Evolutionary conservation across 2,113 vertebrate genomes (phyloP).

Genomic region (Galbula dea): DNA sequence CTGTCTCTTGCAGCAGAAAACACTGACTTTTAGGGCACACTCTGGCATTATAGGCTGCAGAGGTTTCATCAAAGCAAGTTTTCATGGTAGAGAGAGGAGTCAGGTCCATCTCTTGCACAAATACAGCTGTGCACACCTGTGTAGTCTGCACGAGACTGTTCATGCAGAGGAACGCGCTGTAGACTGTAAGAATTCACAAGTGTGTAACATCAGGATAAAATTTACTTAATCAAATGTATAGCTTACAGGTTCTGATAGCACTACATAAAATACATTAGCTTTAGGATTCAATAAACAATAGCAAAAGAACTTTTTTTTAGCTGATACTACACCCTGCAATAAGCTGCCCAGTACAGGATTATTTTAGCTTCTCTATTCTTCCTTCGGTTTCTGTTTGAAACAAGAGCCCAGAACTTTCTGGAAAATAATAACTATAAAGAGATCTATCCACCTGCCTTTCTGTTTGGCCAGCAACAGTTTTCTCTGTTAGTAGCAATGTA

Average conservation of each 20-base stretch:
- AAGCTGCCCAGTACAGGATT: background rate
- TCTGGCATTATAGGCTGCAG: background rate
- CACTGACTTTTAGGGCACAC: background rate
- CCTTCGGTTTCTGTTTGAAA: background rate
- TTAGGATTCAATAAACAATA: background rate
- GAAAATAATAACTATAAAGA: background rate
- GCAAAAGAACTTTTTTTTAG: background rate
- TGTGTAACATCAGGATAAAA: background rate
- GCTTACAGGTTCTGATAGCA: background rate
- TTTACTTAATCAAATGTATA: background rate
- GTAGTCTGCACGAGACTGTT: background rate
- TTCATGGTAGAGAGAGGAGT: background rate
- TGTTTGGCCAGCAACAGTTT: background rate
- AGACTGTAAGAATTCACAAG: background rate
- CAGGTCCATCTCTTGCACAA: background rate
- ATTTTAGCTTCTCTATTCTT: background rate
- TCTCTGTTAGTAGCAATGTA: background rate
- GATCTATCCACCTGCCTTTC: background rate
- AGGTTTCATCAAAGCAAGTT: background rate
- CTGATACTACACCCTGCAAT: background rate
- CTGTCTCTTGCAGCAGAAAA: background rate
- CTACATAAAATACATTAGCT: background rate
- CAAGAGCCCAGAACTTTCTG: background rate
- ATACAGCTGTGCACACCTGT: rapidly evolving
- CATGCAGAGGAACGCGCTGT: no score